Evolutionary conservation across 2,888 invertebrate species (phyloP).

Genomic region (Pyrochroa serraticornis): DNA sequence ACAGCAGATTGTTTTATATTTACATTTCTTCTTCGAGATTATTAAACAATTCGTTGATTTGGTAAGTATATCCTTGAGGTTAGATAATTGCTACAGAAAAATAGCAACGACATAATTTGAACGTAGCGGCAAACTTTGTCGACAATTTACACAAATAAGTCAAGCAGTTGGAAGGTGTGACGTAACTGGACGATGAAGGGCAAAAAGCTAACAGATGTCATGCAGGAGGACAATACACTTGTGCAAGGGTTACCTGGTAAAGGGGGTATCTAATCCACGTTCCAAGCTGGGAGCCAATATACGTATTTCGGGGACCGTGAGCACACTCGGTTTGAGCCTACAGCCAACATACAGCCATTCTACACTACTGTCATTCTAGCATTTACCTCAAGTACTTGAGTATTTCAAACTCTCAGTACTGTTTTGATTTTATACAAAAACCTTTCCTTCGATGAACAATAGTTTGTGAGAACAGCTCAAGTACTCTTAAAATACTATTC

Average conservation of each 20-base stretch:
- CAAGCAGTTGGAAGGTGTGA: too few species aligned
- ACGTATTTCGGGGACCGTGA: conserved; percentile 81
- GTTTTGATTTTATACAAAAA: conserved; percentile 6
- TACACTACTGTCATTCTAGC: conserved; percentile 42
- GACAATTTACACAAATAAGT: too few species aligned
- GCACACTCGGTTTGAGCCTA: conserved; percentile 74
- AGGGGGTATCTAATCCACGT: conserved; percentile 71
- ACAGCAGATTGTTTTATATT: too few species aligned
- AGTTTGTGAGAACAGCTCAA: too few species aligned
- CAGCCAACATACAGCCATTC: conserved; percentile 53
- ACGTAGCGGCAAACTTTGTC: too few species aligned
- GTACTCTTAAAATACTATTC: neutral
- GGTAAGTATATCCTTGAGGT: too few species aligned
- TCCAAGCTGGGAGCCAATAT: conserved; percentile 83
- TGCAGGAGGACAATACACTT: conserved; percentile 32
- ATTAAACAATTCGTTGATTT: too few species aligned
- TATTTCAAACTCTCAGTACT: conserved; percentile 5
- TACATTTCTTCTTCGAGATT: too few species aligned
- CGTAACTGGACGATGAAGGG: too few species aligned
- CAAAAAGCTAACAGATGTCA: conserved; percentile 26
- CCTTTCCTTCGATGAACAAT: too few species aligned
- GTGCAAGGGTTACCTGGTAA: conserved; percentile 46
- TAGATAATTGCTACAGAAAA: too few species aligned
- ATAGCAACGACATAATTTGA: too few species aligned
- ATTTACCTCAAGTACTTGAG: conserved; percentile 3